A percentile compares a stretch with the other conserved stretches of the same genome.
Conservation (phyloP, 2,888 invertebrate species). For the Shargacucullia verbasci region DNA sequence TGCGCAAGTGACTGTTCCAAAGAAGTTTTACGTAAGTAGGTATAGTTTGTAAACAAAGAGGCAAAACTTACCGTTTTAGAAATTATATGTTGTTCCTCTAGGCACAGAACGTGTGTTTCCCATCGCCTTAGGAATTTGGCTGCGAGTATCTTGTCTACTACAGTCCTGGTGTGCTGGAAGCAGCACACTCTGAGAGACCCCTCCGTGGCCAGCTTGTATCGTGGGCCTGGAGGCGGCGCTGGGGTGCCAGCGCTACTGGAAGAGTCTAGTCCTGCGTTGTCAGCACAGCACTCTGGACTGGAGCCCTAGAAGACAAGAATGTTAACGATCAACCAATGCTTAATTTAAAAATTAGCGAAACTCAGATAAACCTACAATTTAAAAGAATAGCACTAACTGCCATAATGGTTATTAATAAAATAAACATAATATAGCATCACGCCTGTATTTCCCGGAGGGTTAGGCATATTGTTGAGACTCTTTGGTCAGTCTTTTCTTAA, state of each 20-base stretch:
- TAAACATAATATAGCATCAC: too few relatives aligned
- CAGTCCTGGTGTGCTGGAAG: conserved; percentile 93
- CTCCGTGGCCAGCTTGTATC: conserved; percentile 92
- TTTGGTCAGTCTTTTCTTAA: too few relatives aligned
- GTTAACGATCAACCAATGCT: background rate
- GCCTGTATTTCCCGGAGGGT: too few relatives aligned
- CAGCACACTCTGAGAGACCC: conserved; percentile 93
- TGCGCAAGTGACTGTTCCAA: conserved; percentile 2
- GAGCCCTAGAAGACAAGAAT: conserved; percentile 77
- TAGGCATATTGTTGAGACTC: too few relatives aligned
- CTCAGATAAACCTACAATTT: too few relatives aligned
- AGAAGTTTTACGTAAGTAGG: conserved; percentile 9
- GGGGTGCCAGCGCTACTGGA: conserved; percentile 73
- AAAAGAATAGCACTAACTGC: too few relatives aligned
- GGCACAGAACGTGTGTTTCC: conserved; percentile 93
- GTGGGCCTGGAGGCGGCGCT: conserved; percentile 87
- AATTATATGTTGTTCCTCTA: conserved; percentile 91
- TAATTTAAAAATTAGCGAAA: too few relatives aligned
- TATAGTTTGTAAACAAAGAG: conserved; percentile 15
- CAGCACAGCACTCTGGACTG: conserved; percentile 86
- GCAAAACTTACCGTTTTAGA: conserved; percentile 91
- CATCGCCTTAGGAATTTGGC: conserved; percentile 93
- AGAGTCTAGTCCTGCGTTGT: conserved; percentile 78
- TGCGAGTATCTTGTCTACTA: conserved; percentile 93
- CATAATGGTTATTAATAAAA: too few relatives aligned